Percentiles rank a stretch among this genome's conserved stretches.
Evolutionary conservation across 2,888 invertebrate genomes (phyloP).

Genomic region (Congeria kusceri): DNA sequence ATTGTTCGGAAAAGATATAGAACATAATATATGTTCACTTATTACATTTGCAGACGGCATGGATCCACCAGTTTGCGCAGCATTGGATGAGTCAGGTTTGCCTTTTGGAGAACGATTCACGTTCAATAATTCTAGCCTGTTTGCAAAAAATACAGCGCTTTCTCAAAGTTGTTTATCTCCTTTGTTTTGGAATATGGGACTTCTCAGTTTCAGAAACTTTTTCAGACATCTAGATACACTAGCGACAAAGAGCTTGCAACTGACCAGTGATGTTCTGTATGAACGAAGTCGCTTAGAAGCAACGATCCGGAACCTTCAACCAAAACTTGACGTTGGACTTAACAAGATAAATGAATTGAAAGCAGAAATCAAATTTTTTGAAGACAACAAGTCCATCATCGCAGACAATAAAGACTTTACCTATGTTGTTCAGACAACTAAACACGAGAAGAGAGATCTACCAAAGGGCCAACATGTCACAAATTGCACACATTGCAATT

Average conservation of each 20-base stretch:
- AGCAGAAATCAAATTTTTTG: constrained; percentile 36
- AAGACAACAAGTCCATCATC: constrained; percentile 34
- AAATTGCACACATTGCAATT: neutral
- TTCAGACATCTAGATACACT: constrained; percentile 30
- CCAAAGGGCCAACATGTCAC: constrained; percentile 17
- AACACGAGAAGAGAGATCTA: constrained; percentile 21
- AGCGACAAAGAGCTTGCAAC: constrained; percentile 40
- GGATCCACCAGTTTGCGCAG: constrained; percentile 45
- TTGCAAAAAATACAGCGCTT: constrained; percentile 22
- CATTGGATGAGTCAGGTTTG: constrained; percentile 38
- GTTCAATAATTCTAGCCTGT: constrained; percentile 55
- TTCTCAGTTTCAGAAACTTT: constrained; percentile 17
- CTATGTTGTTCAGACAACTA: constrained; percentile 37
- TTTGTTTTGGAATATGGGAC: constrained; percentile 53
- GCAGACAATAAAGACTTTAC: constrained; percentile 37
- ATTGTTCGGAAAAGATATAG: constrained; percentile 51
- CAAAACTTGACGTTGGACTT: constrained; percentile 52
- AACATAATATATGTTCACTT: constrained; percentile 41
- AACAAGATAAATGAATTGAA: constrained; percentile 32
- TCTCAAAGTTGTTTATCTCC: constrained; percentile 8
- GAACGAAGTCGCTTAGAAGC: constrained; percentile 41
- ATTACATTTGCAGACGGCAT: constrained; percentile 58
- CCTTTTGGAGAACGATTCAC: constrained; percentile 35
- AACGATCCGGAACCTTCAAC: constrained; percentile 38
- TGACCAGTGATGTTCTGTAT: constrained; percentile 54